These are phyloP conservation scores for Scomber scombrus DNA, from an alignment of 2,113 vertebrate genomes.

Conservation along the genomic window DNA sequence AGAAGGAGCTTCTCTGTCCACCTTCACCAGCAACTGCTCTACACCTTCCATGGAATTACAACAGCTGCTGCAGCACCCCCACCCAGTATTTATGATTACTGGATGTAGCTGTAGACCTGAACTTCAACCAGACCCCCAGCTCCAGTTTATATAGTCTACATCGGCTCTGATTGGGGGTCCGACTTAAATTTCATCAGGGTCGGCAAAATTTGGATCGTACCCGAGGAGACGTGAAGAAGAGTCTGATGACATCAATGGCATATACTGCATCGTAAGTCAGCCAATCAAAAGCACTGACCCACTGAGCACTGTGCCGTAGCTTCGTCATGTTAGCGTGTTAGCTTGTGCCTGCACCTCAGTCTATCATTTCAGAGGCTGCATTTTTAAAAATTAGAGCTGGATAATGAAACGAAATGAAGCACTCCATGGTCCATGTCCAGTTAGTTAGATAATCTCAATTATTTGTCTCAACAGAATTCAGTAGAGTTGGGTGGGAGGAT, in stretches of 20 bases:
- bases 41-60: not conserved
- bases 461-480: not conserved
- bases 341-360: not conserved
- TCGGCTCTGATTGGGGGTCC: not conserved
- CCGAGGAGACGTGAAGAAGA: not conserved
- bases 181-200: not conserved
- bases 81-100: not conserved
- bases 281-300: not conserved
- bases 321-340: not conserved
- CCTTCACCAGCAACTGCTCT: constrained; percentile 4
- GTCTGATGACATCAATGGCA: not conserved
- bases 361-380: too few relatives aligned
- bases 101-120: not conserved
- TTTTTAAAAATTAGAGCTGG: not conserved
- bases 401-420: not conserved
- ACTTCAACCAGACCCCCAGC: not conserved
- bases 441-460: not conserved
- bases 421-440: not conserved
- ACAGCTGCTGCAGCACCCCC: not conserved
- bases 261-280: not conserved
- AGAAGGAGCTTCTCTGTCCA: not conserved
- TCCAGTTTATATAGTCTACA: not conserved
- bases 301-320: not conserved
- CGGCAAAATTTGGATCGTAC: not conserved
- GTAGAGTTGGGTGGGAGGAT: not conserved